Base-by-base conservation (phyloP, 2,888 invertebrate genomes). In the Lathronympha strigana region DNA sequence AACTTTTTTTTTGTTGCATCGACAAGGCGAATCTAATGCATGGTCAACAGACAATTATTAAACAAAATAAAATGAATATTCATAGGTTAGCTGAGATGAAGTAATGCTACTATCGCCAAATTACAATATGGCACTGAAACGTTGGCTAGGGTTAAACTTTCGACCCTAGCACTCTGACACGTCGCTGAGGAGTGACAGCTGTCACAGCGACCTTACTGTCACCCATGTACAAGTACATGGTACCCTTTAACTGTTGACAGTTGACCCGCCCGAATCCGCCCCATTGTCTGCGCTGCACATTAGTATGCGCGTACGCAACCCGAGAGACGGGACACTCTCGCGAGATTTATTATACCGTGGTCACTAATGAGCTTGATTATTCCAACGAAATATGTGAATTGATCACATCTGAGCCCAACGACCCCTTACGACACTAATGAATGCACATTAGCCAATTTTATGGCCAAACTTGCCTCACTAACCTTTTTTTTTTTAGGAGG, bases 221-320 rank as follows among this genome's bases (percentile, higher is more conserved):
- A 61, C 50, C 19, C n/a, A n/a, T n/a, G n/a, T n/a, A n/a, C n/a
- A n/a, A n/a, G n/a, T n/a, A n/a, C n/a, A n/a, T n/a, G 19, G 31
- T 43, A 31, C 15, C 51, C 61, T 28, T 43, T 40, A 43, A 53
- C 33, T 33, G 43, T 53, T 33, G 43, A 43, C 61, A 11, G 31
- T 15, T 33, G 43, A 51, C 61, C 31, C 25, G n/a, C 49, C 60
- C 28, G 19, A 36, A 25, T 5, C 33, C 51, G 51, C 43, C 43
- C 51, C 61, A 61, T 61, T 61, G 51, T 61, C 21, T 53, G 31
- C 40, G 11, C 57, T 33, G n/a, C 51, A 43, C 51, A 57, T 57
- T 57, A 57, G 43, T 28, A 57, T 57, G 43, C 43, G 28, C 9
- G 21, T 53, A 31, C 51, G 51, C 51, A 61, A 51, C 51, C 11